These are phyloP conservation scores for Thera britannica DNA, from an alignment of 2,888 invertebrate genomes.

Conservation along the genomic window DNA sequence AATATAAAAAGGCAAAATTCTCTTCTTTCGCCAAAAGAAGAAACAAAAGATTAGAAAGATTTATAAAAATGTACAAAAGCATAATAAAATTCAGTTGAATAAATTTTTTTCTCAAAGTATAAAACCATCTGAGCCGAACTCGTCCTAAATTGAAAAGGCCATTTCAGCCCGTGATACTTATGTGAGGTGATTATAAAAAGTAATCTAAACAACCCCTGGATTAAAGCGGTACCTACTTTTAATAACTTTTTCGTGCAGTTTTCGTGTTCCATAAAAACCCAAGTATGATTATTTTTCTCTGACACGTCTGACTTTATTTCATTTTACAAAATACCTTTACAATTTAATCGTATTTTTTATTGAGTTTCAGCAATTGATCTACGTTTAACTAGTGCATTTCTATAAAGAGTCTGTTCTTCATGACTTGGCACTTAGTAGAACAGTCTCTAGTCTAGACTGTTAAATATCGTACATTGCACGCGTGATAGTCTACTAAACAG, in stretches of 20 bases:
- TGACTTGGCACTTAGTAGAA: background rate
- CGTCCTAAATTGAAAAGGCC: conserved; percentile 17
- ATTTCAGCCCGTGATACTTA: conserved; percentile 28
- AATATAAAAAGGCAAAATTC: no score
- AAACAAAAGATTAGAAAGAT: background rate
- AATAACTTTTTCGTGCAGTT: conserved; percentile 31
- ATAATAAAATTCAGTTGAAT: background rate
- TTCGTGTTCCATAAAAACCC: conserved; percentile 24
- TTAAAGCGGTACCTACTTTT: conserved; percentile 35
- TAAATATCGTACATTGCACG: no score
- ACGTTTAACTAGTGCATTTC: no score
- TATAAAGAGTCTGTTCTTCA: no score
- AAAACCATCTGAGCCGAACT: conserved; percentile 11
- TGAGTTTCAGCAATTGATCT: background rate
- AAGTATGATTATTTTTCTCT: conserved; percentile 29
- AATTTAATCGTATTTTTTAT: background rate
- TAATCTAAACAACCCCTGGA: conserved; percentile 37
- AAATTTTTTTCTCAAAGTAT: background rate
- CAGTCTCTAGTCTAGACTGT: no score
- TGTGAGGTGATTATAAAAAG: conserved; percentile 35
- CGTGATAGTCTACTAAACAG: no score
- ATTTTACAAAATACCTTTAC: conserved; percentile 14
- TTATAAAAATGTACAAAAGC: background rate
- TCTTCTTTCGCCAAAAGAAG: background rate
- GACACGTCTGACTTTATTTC: conserved; percentile 15